Evolutionary conservation across 2,797 vertebrate species (phyloP), one percentile per base, ranked within the genome.

Genomic region (Phylloscopus collybita): DNA sequence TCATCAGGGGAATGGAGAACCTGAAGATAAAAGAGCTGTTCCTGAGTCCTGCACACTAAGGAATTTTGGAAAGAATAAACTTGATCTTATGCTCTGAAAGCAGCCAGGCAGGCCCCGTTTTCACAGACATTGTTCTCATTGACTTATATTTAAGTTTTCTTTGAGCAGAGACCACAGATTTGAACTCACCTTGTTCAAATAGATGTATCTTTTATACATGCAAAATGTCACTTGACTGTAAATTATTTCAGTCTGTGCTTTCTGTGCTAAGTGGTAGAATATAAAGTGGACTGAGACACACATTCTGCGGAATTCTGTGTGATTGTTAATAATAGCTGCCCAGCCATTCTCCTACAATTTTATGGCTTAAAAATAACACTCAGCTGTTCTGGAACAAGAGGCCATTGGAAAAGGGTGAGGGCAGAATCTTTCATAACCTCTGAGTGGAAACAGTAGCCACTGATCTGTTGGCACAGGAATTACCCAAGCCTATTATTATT

Each of bases 271-370:
- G 87, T 82, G 64, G 72, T 86, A 32, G 95, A 95, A 95, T 90
- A 80, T 61, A 65, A 92, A 96, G 76, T 76, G 49, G 83, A 82
- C 75, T 87, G 87, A 96, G 93, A 80, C 47, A 53, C 74, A 42
- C 67, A 86, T 88, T 91, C 75, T 90, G 85, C 13, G 38, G 92
- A 90, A 90, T 93, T 93, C 81, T 94, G 51, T 93, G 60, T 76
- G 90, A 96, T 92, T 94, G 91, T 95, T 96, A 95, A 95, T 97
- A 95, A 96, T 97, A 97, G 83, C 89, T 95, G 85, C 89, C 80
- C 71, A 1, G 78, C 70, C 85, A 86, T 85, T 95, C 83, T 95
- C 73, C 90, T 92, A 69, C 93, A 92, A 92, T 95, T 95, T 95
- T 95, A 86, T 86, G 85, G 91, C 92, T 97, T 94, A 96, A 94